These are phyloP conservation scores for Gobius niger DNA, from an alignment of 2,113 vertebrate species.

Conservation along the genomic window DNA sequence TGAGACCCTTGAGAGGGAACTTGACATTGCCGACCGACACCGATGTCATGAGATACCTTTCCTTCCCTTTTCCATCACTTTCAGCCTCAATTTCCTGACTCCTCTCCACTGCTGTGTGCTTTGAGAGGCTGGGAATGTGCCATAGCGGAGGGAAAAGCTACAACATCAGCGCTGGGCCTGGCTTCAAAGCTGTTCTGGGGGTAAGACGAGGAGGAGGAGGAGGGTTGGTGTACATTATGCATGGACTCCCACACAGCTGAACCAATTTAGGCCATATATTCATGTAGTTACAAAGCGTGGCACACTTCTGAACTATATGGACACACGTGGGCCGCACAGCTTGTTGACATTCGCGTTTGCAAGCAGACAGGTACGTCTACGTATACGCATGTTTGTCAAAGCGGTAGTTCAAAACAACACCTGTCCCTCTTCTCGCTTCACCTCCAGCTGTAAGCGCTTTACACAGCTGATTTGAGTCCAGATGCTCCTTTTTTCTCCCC, in stretches of 20 bases:
- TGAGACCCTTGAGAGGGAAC: background rate
- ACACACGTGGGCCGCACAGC: background rate
- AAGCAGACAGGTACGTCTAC: slow-evolving; percentile 5
- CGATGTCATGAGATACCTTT: background rate
- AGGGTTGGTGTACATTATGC: slow-evolving; percentile 63
- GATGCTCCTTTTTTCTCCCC: slow-evolving; percentile 26
- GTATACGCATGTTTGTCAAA: background rate
- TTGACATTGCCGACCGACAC: background rate
- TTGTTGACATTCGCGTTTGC: slow-evolving; percentile 4
- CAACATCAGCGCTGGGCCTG: slow-evolving; percentile 41
- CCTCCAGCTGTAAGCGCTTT: slow-evolving; percentile 8
- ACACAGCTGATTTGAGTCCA: slow-evolving; percentile 33
- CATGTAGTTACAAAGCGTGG: slow-evolving; percentile 4
- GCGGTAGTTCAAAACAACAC: slow-evolving; percentile 8
- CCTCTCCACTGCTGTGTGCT: slow-evolving; percentile 10
- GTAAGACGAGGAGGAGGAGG: slow-evolving; percentile 32
- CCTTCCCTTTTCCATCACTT: slow-evolving; percentile 4
- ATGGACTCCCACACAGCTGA: slow-evolving; percentile 60
- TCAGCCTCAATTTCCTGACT: slow-evolving; percentile 6
- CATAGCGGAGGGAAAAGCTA: slow-evolving; percentile 42
- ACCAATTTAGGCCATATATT: slow-evolving; percentile 28
- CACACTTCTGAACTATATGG: background rate
- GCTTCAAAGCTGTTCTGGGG: slow-evolving; percentile 60
- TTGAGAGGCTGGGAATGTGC: slow-evolving; percentile 50
- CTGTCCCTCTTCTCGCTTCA: slow-evolving; percentile 19